phyloP scores from a whole-genome alignment of 2,797 vertebrate genomes.

The Crocodylus rhombifer region DNA sequence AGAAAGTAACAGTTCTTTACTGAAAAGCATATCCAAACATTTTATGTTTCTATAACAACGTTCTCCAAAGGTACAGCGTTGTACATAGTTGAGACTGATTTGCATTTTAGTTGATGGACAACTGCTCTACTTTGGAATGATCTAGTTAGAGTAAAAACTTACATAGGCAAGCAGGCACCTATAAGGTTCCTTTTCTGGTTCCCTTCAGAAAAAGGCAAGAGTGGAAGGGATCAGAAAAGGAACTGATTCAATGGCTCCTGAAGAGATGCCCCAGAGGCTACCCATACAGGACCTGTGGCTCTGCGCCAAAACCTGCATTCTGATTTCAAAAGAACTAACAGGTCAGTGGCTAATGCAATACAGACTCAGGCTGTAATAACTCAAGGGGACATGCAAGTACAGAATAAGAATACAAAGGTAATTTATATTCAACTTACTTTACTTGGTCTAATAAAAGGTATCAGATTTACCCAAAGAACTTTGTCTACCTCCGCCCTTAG shows the following conservation, averaged over 20 bases:
- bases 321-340: not conserved
- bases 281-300: not conserved
- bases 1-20: conserved; percentile 16
- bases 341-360: not conserved
- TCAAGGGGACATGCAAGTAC: not conserved
- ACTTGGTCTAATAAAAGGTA: too few relatives aligned
- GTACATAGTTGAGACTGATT: not conserved
- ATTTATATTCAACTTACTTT: not conserved
- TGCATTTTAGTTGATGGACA: not conserved
- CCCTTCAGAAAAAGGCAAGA: not conserved
- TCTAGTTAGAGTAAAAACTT: not conserved
- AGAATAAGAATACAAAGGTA: not conserved
- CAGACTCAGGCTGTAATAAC: not conserved
- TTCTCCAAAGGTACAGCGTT: not conserved
- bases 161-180: not conserved
- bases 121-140: not conserved
- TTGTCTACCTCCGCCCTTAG: too few relatives aligned
- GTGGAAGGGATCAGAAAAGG: not conserved
- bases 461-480: too few relatives aligned
- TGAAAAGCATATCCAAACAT: not conserved
- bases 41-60: not conserved
- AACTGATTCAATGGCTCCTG: not conserved
- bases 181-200: not conserved
- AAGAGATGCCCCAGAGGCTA: not conserved
- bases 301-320: not conserved